Conservation (phyloP, 2,888 invertebrate species). For the Rhyacophila evoluta region DNA sequence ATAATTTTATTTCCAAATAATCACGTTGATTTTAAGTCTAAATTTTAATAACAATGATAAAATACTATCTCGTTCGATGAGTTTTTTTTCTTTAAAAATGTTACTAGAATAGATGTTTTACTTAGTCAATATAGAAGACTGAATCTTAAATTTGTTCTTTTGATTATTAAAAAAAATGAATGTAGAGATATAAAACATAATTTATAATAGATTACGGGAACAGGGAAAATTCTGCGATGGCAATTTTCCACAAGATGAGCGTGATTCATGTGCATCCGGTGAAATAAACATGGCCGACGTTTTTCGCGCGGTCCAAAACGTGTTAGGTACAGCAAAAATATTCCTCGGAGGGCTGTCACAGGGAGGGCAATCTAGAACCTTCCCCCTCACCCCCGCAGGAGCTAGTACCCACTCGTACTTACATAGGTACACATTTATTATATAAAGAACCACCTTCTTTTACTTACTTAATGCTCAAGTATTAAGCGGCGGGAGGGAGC, state of each 20-base stretch:
- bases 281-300: slow-evolving; percentile 47
- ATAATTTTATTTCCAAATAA: no score
- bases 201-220: background rate
- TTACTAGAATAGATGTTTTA: no score
- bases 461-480: slow-evolving; percentile 53
- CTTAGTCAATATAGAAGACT: no score
- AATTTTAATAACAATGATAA: no score
- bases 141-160: no score
- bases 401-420: slow-evolving; percentile 28
- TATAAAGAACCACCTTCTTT: slow-evolving; percentile 50
- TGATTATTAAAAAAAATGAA: no score
- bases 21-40: no score
- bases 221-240: background rate
- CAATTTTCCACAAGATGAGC: slow-evolving; percentile 8
- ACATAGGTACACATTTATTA: slow-evolving; percentile 50
- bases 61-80: no score
- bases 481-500: slow-evolving; percentile 41
- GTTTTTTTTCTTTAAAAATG: no score
- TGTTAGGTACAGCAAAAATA: slow-evolving; percentile 51
- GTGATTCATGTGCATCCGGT: slow-evolving; percentile 29
- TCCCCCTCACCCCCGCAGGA: slow-evolving; percentile 27
- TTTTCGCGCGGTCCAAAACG: slow-evolving; percentile 46
- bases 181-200: background rate
- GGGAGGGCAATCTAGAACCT: background rate
- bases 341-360: slow-evolving; percentile 49